Conservation (phyloP, 1,140 invertebrate species). For the Lutraria rhynchaena region DNA sequence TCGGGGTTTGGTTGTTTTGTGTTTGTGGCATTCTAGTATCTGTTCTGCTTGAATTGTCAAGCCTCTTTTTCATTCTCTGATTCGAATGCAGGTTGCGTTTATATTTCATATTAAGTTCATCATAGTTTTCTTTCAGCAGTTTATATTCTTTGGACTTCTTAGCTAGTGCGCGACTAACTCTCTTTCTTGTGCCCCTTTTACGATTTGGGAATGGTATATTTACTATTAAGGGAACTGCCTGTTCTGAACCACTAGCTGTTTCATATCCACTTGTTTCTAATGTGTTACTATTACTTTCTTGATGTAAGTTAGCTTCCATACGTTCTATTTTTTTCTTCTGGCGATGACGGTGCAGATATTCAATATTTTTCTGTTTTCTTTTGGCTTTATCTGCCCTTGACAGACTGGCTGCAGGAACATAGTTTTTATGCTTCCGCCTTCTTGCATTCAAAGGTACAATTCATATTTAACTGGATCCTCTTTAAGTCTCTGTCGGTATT, state of each 20-base stretch:
- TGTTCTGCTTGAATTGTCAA: too few relatives aligned
- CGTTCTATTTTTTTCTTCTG: too few relatives aligned
- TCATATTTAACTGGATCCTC: constrained; percentile 26
- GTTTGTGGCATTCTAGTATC: not conserved
- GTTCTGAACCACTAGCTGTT: not conserved
- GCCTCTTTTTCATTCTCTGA: constrained; percentile 28
- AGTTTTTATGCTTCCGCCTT: not conserved
- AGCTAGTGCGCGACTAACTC: constrained; percentile 4
- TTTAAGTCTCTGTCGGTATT: constrained; percentile 41
- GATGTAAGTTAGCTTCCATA: too few relatives aligned
- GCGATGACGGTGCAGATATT: constrained; percentile 7
- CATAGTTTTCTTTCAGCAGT: constrained; percentile 10
- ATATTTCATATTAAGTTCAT: constrained; percentile 16
- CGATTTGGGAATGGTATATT: constrained; percentile 17
- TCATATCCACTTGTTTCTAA: constrained; percentile 51
- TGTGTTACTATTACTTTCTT: not conserved
- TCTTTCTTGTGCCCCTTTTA: constrained; percentile 8
- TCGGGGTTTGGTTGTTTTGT: constrained; percentile 7
- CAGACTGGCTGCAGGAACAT: constrained; percentile 8
- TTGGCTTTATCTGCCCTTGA: not conserved
- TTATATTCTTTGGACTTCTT: constrained; percentile 5
- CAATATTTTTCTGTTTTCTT: constrained; percentile 27
- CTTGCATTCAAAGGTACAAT: constrained; percentile 39
- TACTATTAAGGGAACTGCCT: not conserved
- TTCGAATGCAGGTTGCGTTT: constrained; percentile 9